Evolutionary conservation across 2,888 invertebrate genomes (phyloP).

Genomic region (Pasiphila rectangulata): DNA sequence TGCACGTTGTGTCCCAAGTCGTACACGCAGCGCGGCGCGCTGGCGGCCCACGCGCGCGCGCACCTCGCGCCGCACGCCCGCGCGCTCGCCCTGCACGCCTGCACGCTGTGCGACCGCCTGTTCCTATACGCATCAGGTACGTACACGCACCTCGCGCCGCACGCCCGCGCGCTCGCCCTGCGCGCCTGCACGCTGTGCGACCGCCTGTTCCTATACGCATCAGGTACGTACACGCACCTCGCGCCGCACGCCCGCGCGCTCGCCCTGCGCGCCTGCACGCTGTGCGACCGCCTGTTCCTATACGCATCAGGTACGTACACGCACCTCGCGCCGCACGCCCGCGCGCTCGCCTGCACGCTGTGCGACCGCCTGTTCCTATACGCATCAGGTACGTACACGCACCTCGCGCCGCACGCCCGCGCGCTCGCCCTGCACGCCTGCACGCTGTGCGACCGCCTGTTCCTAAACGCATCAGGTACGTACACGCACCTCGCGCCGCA

Average conservation of each 20-base stretch:
- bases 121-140: conserved; percentile 60
- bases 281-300: too few species aligned
- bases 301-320: too few species aligned
- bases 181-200: too few species aligned
- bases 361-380: conserved; percentile 85
- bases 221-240: too few species aligned
- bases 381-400: conserved; percentile 81
- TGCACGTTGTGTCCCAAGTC: conserved; percentile 84
- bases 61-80: conserved; percentile 68
- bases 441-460: conserved; percentile 60
- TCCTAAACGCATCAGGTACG: conserved; percentile 58
- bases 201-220: too few species aligned
- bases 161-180: too few species aligned
- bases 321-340: too few species aligned
- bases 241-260: too few species aligned
- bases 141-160: too few species aligned
- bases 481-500: too few species aligned
- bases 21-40: conserved; percentile 86
- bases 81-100: conserved; percentile 83
- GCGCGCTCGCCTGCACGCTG: too few species aligned
- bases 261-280: too few species aligned
- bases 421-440: conserved; percentile 84
- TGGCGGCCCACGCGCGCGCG: conserved; percentile 82
- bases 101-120: conserved; percentile 67
- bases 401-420: conserved; percentile 66